Base-by-base conservation (phyloP, 2,888 invertebrate species). In the Atethmia centrago region DNA sequence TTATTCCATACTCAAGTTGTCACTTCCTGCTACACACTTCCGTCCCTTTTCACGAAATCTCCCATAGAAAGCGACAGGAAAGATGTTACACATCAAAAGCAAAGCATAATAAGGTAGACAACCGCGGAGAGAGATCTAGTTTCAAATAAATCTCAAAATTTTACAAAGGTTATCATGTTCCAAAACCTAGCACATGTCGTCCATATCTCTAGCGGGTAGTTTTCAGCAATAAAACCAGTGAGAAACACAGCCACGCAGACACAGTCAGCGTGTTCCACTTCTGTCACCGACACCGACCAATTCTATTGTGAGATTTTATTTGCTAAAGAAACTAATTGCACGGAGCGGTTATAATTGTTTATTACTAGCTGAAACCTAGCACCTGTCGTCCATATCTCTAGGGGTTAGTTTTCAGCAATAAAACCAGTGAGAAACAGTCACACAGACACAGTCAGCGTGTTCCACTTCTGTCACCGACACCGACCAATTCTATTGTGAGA, bases 401-500 rank as follows among this genome's bases (percentile, higher is more conserved):
- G n/a, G n/a, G n/a, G n/a, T n/a, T n/a, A n/a, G n/a, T n/a, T 12
- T 70, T 53, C n/a, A 70, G 28, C 14, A 42, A 53, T 70, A 70
- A 70, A 53, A 70, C 51, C 28, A 67, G 28, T 28, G n/a, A 49
- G 40, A 5, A 28, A 51, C 31, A n/a, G n/a, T n/a, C n/a, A n/a
- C n/a, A 31, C 31, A 31, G 5, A 5, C 28, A 21, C 25, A 36
- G 40, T 69, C 40, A 42, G 51, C n/a, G 4, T 42, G 70, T 42
- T 10, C 28, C 28, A 70, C 9, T 42, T 70, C 28, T 51, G 70
- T 51, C 70, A 53, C 40, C 2, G 0, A 16, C 12, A 42, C 9
- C 2, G 5, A 47, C 5, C n/a, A 45, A 45, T 25, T 53, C n/a
- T 8, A 25, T 64, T 64, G 51, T 51, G n/a, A n/a, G n/a, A 36